Evolutionary conservation across 2,113 vertebrate species (phyloP), one percentile per base, ranked within the genome.

Genomic region (Strix aluco): DNA sequence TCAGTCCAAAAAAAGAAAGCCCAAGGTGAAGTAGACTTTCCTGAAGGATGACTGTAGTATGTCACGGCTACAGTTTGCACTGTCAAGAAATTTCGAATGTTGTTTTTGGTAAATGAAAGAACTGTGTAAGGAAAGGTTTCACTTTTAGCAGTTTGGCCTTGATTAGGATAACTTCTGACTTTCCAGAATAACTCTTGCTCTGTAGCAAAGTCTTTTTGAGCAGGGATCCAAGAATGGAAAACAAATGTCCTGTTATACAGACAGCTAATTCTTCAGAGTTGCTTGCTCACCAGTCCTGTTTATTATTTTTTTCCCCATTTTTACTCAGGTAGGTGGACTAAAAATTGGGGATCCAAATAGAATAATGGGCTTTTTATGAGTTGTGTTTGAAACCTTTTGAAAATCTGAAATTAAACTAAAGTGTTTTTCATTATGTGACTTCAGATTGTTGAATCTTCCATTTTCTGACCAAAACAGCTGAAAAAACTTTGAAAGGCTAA

Each of bases 291-390:
- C 86, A 80, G 67, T 92, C 85, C 91, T 93, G 52, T 84, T 97
- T 92, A 61, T 95, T 97, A 72, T 96, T 95, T 94, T 96, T 92
- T 90, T 95, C 91, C 71, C 95, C 84, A 93, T 96, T 97, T 97
- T 97, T 97, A 97, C 97, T 98, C 98, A 98, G 98, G 98, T 98
- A 98, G 97, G 82, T 97, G 62, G 62, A 95, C 91, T 97, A 47
- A 97, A 97, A 95, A 86, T 88, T 91, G 51, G 95, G 94, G 86
- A 92, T 82, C 87, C 95, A 94, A 81, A 73, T 81, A 97, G 78
- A 91, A 94, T 94, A 90, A 93, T 3, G 0, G 66, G 93, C 73
- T 97, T 96, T 92, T 86, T 82, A 27, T 81, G 80, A 96, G 88
- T 92, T 97, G 81, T 97, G 95, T 96, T 97, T 94, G 63, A 97